A percentile compares a stretch with the other conserved stretches of the same genome.
phyloP scores from a whole-genome alignment of 2,797 vertebrate species.

The Pygocentrus nattereri region DNA sequence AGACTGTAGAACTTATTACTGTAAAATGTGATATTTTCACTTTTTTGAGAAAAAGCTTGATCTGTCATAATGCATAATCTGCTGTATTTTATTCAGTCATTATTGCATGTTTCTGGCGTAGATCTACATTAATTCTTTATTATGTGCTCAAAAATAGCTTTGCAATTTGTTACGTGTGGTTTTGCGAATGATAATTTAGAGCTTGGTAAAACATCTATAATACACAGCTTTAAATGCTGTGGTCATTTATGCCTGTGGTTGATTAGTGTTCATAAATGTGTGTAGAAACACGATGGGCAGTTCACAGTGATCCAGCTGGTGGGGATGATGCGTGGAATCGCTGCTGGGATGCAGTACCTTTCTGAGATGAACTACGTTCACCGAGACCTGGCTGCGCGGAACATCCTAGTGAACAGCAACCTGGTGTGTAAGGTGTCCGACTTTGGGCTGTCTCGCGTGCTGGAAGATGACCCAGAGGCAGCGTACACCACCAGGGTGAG shows the following conservation, averaged over 20 bases:
- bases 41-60: no score
- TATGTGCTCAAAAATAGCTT: not conserved
- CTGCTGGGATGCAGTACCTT: conserved; percentile 94
- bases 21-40: no score
- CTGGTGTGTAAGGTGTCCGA: conserved; percentile 97
- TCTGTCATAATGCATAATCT: no score
- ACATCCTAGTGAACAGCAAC: conserved; percentile 96
- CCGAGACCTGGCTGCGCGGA: conserved; percentile 92
- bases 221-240: not conserved
- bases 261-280: not conserved
- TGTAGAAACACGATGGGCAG: conserved; percentile 91
- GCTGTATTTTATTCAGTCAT: no score
- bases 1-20: no score
- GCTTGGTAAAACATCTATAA: not conserved
- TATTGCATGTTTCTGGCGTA: no score
- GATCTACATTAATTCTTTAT: no score
- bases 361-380: conserved; percentile 98
- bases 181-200: not conserved
- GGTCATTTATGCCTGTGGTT: not conserved
- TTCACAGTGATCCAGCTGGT: conserved; percentile 87
- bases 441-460: conserved; percentile 92
- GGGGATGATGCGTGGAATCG: conserved; percentile 91
- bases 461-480: conserved; percentile 96
- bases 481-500: conserved; percentile 95
- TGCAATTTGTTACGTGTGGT: not conserved